Base-by-base conservation (phyloP, 2,888 invertebrate genomes). In the Synergus umbraculus region DNA sequence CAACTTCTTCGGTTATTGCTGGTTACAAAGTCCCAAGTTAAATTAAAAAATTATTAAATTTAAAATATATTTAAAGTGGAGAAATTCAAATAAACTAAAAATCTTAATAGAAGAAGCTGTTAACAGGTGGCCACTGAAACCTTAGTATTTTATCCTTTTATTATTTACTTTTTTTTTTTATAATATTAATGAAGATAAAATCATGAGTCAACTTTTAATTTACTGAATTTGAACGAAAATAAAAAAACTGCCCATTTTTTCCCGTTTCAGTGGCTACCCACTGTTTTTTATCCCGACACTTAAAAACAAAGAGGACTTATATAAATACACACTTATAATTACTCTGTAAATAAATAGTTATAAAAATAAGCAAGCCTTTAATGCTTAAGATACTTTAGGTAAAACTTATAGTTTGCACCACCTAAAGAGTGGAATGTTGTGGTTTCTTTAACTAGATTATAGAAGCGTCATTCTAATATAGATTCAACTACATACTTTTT, bases 341-440 rank as follows among this genome's bases (percentile, higher is more conserved):
- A 88, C 82, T 83, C 83, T 86, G 88, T 89, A 89, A 91, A 92
- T 91, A 91, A 90, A 91, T 91, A 90, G 87, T 90, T 91, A 91
- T 89, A 90, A 91, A 91, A 91, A 91, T 91, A 91, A 90, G 91
- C 90, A 88, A 90, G 88, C 89, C 90, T 90, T 90, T 89, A 80
- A 91, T 89, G 89, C 90, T 87, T 89, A 88, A 87, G 87, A 89
- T 88, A 90, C 87, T 89, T 86, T 89, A 90, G 83, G 84, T 84
- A 86, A 89, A 86, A 88, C 88, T 89, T 88, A 89, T 88, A 89
- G 84, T 89, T 88, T 89, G 88, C 89, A 90, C 91, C 90, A 89
- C 88, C 84, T 89, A 86, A 83, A 85, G 86, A 89, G 89, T 89
- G 91, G 91, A 91, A 92, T 91, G 92, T 91, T 85, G 83, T 88